Percentiles rank a stretch among this genome's conserved stretches.
These are phyloP conservation scores for Ciona savignyi DNA, from an alignment of 23 tunicate genomes.

Conservation along the genomic window DNA sequence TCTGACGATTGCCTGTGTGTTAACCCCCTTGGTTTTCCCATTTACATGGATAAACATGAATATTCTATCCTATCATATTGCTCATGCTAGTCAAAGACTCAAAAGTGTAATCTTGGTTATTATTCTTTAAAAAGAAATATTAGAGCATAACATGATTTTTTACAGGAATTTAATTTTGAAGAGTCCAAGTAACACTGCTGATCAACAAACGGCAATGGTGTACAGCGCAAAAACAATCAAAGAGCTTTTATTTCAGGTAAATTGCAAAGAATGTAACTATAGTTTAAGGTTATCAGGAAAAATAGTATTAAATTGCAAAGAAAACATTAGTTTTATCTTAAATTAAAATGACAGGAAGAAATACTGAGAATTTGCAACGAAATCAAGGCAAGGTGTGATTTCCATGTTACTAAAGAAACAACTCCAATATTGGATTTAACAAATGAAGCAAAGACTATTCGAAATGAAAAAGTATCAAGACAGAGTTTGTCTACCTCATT, in stretches of 20 bases:
- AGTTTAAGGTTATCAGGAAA: neutral
- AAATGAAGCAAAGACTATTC: neutral
- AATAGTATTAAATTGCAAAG: no score
- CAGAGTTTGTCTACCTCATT: neutral
- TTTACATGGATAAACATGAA: no score
- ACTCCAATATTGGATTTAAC: neutral
- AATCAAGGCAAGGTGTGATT: conserved; percentile 13
- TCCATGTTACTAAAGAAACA: conserved; percentile 38
- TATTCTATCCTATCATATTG: no score
- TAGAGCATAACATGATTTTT: neutral
- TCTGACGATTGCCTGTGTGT: no score
- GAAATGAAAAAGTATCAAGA: conserved; percentile 10
- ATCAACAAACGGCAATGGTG: conserved; percentile 15
- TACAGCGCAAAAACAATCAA: conserved; percentile 56
- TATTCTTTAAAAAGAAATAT: no score
- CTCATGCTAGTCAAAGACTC: no score
- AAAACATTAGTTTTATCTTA: neutral
- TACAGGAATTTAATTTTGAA: neutral
- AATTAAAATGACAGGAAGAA: conserved; percentile 27
- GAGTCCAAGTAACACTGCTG: neutral
- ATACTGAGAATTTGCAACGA: conserved; percentile 34
- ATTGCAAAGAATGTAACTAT: neutral
- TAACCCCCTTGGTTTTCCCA: no score
- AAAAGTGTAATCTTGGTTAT: no score
- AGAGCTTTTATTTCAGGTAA: conserved; percentile 67